Conservation (phyloP, 1,140 invertebrate genomes). For the Lepidotrigona ventralis region DNA sequence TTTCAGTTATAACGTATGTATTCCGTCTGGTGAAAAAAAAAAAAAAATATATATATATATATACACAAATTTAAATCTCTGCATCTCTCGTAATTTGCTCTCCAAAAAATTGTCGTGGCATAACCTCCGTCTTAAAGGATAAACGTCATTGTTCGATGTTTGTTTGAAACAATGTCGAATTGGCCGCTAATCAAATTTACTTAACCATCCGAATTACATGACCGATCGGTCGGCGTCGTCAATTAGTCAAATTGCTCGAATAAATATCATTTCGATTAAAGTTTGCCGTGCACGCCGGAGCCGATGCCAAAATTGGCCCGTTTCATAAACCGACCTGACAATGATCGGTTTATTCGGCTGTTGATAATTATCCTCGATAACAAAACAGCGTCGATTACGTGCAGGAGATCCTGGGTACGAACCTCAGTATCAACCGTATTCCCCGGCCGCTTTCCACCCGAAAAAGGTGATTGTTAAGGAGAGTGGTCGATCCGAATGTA, state of each 20-base stretch:
- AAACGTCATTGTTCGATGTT: not conserved
- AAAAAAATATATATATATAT: no score
- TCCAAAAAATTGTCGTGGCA: not conserved
- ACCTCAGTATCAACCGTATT: not conserved
- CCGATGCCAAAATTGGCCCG: not conserved
- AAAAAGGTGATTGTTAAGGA: not conserved
- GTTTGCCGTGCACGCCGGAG: not conserved
- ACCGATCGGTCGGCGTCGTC: constrained; percentile 14
- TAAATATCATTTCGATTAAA: constrained; percentile 27
- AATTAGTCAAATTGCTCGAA: constrained; percentile 35
- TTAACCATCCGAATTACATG: constrained; percentile 18
- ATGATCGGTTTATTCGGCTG: constrained; percentile 29
- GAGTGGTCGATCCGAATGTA: not conserved
- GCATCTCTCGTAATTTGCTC: no score
- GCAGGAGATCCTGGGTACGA: not conserved
- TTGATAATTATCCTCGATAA: not conserved
- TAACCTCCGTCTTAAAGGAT: not conserved
- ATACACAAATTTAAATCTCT: not conserved
- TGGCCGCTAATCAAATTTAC: constrained; percentile 29
- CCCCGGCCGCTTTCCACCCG: not conserved
- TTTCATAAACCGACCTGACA: constrained; percentile 22
- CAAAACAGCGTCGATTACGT: not conserved
- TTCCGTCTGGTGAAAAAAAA: not conserved
- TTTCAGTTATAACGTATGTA: not conserved
- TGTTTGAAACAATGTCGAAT: not conserved